These are phyloP conservation scores for Pseudopipra pipra DNA, from an alignment of 2,113 vertebrate species.

Conservation along the genomic window DNA sequence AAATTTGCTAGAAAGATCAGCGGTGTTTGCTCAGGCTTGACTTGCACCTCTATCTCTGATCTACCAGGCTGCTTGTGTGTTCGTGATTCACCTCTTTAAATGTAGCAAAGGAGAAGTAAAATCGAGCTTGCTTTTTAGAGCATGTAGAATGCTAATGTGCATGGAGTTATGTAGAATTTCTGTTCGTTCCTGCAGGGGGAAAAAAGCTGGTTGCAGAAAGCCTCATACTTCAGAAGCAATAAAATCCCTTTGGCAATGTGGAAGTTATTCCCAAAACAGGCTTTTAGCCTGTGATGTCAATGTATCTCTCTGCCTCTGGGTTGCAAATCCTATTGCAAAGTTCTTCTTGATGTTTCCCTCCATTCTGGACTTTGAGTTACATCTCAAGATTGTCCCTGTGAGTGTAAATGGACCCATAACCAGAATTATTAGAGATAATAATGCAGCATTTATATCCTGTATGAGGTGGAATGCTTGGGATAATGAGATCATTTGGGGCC, in stretches of 20 bases:
- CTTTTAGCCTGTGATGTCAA: background rate
- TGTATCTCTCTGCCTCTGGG: background rate
- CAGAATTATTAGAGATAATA: background rate
- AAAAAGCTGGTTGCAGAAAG: background rate
- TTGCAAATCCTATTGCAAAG: background rate
- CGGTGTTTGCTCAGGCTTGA: background rate
- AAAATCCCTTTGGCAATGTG: background rate
- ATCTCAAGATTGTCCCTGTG: background rate
- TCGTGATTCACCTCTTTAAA: background rate
- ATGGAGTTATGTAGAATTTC: background rate
- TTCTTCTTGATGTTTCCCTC: background rate
- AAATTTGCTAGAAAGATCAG: background rate
- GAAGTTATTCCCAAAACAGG: background rate
- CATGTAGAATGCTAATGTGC: background rate
- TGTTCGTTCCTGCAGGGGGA: background rate
- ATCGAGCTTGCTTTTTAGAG: background rate
- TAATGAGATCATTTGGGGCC: background rate
- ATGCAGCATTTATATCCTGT: background rate
- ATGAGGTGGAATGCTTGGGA: background rate
- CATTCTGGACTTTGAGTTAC: background rate
- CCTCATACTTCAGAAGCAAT: background rate
- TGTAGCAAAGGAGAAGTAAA: background rate
- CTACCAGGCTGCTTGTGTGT: rapidly evolving
- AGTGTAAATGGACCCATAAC: background rate
- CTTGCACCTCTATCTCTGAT: background rate